Conservation (phyloP, 2,113 vertebrate species). For the Microtus montanus region DNA sequence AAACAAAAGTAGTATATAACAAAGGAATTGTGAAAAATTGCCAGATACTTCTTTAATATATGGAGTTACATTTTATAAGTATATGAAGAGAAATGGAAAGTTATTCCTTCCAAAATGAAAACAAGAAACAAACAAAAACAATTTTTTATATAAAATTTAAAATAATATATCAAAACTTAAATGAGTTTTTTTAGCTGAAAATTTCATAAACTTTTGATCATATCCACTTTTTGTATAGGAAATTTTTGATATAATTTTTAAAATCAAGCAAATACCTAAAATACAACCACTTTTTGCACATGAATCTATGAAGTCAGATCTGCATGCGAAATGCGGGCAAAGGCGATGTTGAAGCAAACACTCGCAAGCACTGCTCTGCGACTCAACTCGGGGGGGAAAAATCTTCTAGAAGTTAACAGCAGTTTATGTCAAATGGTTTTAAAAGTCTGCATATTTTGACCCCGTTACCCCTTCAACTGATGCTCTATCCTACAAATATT, state of each 20-base stretch:
- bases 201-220: neutral
- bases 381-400: neutral
- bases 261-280: constrained; percentile 11
- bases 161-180: neutral
- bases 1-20: neutral
- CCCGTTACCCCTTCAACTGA: neutral
- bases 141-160: neutral
- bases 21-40: neutral
- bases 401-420: neutral
- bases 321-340: neutral
- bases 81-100: neutral
- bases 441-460: neutral
- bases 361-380: neutral
- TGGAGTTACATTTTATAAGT: neutral
- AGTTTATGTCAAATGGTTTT: neutral
- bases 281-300: neutral
- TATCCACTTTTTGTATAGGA: neutral
- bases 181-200: neutral
- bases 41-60: neutral
- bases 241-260: neutral
- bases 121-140: neutral
- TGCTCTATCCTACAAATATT: neutral
- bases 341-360: neutral
- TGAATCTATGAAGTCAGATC: neutral
- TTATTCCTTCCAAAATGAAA: constrained; percentile 3